Evolutionary conservation across 2,113 vertebrate genomes (phyloP), one percentile per base, ranked within the genome.

Genomic region (Sporophila hypoxantha): DNA sequence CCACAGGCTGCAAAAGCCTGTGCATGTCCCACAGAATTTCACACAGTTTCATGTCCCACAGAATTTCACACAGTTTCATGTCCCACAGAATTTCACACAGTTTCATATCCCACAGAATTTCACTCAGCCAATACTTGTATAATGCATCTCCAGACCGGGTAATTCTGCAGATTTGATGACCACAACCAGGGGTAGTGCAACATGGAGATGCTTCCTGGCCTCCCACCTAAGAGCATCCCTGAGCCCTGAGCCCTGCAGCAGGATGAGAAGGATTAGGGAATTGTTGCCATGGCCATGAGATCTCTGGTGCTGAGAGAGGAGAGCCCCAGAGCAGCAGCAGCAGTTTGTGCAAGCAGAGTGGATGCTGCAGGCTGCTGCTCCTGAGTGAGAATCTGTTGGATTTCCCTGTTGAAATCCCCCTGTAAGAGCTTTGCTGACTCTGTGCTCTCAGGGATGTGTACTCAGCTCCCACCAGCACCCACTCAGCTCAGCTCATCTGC

Each of bases 261-360:
- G 36, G 7, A 17, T 37, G 55, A 53, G 49, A 14, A 10, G 27
- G 14, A 20, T 36, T 34, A 23, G 71, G 71, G 32, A 61, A 16
- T 32, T 50, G 46, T 1, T 69, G 34, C 13, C 55, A 34, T 0
- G 0, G 6, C 29, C 6, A 1, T 18, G 25, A 79, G 46, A 34
- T 19, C n/a, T 69, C n/a, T 65, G 44, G 11, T 49, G 37, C 42
- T 65, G 81, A 36, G 60, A 19, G 29, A 29, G 18, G 36, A 4
- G 56, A 46, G 50, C 34, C 22, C 29, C 75, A 66, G 44, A 18
- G 30, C 19, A 23, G 30, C 2, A 23, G 30, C 2, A 16, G 30
- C 21, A 53, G 21, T 29, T 8, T 55, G 61, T 26, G 41, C 18
- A 36, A 44, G 53, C 37, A 36, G 57, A 34, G 37, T 19, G 30